Percentiles rank a stretch among this genome's conserved stretches.
Evolutionary conservation across 2,888 invertebrate species (phyloP).

Genomic region (Luperina testacea): DNA sequence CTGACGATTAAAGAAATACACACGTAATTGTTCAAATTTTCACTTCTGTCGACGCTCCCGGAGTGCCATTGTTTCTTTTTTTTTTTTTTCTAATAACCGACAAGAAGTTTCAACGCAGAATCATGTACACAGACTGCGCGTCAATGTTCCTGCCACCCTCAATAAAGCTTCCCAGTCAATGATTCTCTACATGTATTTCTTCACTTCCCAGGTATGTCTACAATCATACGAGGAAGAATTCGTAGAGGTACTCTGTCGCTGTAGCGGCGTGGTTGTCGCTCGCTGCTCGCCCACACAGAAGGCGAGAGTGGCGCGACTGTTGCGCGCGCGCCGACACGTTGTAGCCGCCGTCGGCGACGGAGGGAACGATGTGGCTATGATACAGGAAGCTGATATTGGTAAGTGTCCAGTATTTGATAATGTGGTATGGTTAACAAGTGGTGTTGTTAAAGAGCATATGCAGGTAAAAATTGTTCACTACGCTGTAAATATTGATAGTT

Average conservation of each 20-base stretch:
- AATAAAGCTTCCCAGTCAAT: no score
- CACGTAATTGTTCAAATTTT: no score
- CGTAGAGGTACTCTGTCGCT: constrained; percentile 92
- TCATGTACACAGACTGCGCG: no score
- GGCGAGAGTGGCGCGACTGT: constrained; percentile 91
- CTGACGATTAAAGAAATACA: no score
- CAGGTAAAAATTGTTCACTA: no score
- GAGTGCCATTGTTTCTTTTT: no score
- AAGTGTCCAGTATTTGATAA: constrained; percentile 62
- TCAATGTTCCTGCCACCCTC: no score
- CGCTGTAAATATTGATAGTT: not conserved
- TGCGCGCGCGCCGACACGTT: constrained; percentile 88
- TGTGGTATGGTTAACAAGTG: not conserved
- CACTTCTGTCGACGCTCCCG: no score
- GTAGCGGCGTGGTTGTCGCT: constrained; percentile 96
- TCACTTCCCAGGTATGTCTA: constrained; percentile 89
- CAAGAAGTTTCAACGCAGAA: no score
- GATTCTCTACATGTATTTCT: not conserved
- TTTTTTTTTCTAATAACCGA: no score
- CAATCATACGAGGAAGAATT: constrained; percentile 93
- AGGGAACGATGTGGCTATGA: constrained; percentile 99
- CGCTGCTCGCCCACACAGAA: constrained; percentile 98
- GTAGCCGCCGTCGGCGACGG: constrained; percentile 99
- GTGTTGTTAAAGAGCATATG: not conserved
- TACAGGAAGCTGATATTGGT: constrained; percentile 98